A percentile compares a stretch with the other conserved stretches of the same genome.
These are phyloP conservation scores for Bombus soroeensis DNA, from an alignment of 1,140 invertebrate species.

Conservation along the genomic window DNA sequence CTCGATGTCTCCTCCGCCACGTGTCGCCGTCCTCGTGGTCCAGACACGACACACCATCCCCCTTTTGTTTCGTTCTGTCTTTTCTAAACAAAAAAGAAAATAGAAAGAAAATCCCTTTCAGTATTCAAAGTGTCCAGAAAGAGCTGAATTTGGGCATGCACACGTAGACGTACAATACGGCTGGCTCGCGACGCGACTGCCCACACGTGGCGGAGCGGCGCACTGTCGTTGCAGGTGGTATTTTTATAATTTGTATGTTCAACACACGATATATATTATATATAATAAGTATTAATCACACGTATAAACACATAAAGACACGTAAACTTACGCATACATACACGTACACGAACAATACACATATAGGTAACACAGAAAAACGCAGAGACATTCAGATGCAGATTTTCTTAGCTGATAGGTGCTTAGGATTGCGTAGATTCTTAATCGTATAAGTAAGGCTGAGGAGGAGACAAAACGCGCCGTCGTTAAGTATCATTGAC, in stretches of 20 bases:
- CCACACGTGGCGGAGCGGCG: constrained; percentile 37
- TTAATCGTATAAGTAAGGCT: constrained; percentile 70
- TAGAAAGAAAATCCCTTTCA: neutral
- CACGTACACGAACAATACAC: neutral
- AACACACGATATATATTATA: constrained; percentile 35
- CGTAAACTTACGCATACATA: constrained; percentile 7
- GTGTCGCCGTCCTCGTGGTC: constrained; percentile 5
- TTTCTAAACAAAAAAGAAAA: neutral
- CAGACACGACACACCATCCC: neutral
- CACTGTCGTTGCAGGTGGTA: constrained; percentile 61
- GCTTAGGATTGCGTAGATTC: constrained; percentile 71
- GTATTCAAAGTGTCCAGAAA: constrained; percentile 18
- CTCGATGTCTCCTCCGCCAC: constrained; percentile 42
- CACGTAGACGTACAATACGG: neutral
- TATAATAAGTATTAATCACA: constrained; percentile 66
- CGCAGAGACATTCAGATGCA: constrained; percentile 49
- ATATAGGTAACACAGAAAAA: constrained; percentile 2
- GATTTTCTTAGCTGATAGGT: constrained; percentile 71
- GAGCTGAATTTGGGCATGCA: neutral
- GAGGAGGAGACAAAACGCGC: constrained; percentile 23
- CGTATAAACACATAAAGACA: constrained; percentile 7
- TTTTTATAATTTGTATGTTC: constrained; percentile 73
- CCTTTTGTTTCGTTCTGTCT: neutral
- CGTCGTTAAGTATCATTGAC: constrained; percentile 56
- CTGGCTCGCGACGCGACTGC: constrained; percentile 31